Base-by-base conservation (phyloP, 2,888 invertebrate species). In the Drosophila borealis region DNA sequence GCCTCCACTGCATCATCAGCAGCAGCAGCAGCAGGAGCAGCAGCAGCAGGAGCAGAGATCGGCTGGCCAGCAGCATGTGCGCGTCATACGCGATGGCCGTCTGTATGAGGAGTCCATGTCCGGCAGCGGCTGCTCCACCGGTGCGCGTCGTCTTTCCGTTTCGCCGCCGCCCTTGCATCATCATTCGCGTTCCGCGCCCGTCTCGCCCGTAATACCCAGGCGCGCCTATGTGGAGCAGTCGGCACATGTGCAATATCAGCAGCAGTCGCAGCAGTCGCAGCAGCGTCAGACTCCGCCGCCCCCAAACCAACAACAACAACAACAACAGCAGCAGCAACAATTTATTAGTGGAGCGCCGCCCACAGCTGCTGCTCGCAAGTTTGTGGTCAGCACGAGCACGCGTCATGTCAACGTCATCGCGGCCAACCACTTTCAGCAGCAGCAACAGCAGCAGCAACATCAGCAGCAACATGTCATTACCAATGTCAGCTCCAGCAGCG, bases 1-100 rank as follows among this genome's bases (percentile, higher is more conserved):
- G 2, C 72, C 72, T 5, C 72, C 72, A 0, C 17, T 72, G 50
- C 72, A 68, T 3, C 73, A 68, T 21, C 73, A 68, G 37, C 51
- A 50, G 37, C 55, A 51, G 21, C 68, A 45, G 4, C 63, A 64
- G 34, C 80, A 77, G 44, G 51, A 65, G 25, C 81, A 79, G 6
- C 62, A 63, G n/a, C 48, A 48, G 4, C 4, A 14, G n/a, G 54
- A 39, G 5, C 62, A 41, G 1, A 34, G 60, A 1, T 42, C 61
- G 11, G n/a, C 72, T 46, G 25, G 36, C 4, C 85, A 81, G 49
- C 91, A 91, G 51, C 92, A 92, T 77, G 92, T 92, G 55, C 92
- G 92, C 25, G 92, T 92, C n/a, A 92, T 92, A 64, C 90, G 92
- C 68, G 92, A 92, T 77, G 92, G 92, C 39, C 91, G 92, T 9